Base-by-base conservation (phyloP, 2,113 vertebrate species). In the Platysteira castanea region DNA sequence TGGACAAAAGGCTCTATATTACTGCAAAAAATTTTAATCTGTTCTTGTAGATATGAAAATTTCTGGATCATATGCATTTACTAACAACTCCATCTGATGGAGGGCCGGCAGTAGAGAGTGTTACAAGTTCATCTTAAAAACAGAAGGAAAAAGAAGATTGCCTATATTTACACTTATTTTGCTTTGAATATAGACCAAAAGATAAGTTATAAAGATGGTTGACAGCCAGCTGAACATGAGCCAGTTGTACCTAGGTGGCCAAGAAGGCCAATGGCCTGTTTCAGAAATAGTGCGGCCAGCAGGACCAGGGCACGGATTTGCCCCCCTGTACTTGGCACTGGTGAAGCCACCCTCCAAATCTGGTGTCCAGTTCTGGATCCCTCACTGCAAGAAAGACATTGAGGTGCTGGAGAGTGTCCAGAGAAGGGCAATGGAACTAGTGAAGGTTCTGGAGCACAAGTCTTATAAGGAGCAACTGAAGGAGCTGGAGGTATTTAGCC, bases 401-500 rank as follows among this genome's bases (percentile, higher is more conserved):
- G 50, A 56, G 31, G 7, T 12, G 13, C 20, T 57, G 31, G 11
- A 73, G 11, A 0, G 1, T 27, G 31, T 42, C 17, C 50, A 27
- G 35, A 49, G 11, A 80, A 64, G 22, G 27, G 14, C 17, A 73
- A 5, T 1, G 7, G 21, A 64, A 15, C 31, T 13, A 11, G 8
- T 22, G 35, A 71, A 56, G 24, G 6, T 24, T 71, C 41, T 56
- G 24, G 24, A 78, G 4, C 20, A 13, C 11, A 30, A 22, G 13
- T 21, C 14, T 2, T 27, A 1, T 22, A 35, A 63, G 30, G 9
- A 63, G 10, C 10, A 18, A 22, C 49, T 79, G 13, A 70, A 9
- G 47, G 11, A 71, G 7, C 3, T 31, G 26, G 4, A 1, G 0
- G 1, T 37, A 5, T 56, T 80, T 15, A 73, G 10, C 17, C 31